These are phyloP conservation scores for Indri indri DNA, from an alignment of 2,113 vertebrate species.

Conservation along the genomic window DNA sequence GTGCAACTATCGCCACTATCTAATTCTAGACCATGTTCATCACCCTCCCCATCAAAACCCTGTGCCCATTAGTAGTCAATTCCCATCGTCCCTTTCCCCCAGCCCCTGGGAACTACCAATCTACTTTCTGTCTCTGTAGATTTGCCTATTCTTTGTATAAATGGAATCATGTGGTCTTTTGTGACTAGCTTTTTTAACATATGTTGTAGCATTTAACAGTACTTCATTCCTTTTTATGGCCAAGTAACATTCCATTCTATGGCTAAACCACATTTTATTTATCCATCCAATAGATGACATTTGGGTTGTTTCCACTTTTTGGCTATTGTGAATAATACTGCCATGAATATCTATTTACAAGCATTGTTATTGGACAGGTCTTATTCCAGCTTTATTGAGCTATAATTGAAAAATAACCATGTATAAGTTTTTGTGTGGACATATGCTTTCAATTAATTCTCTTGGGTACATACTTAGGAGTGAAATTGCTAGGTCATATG, in stretches of 20 bases:
- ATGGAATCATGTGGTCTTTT: not conserved
- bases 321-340: not conserved
- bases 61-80: not conserved
- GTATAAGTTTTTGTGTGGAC: not conserved
- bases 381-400: not conserved
- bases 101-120: not conserved
- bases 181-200: not conserved
- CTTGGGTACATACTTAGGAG: not conserved
- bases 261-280: not conserved
- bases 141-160: not conserved
- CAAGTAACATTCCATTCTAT: not conserved
- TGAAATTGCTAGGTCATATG: not conserved
- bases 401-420: not conserved
- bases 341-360: not conserved
- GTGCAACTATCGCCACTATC: not conserved
- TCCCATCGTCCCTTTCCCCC: not conserved
- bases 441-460: not conserved
- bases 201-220: not conserved
- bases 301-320: not conserved
- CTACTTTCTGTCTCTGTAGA: not conserved
- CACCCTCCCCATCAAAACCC: not conserved
- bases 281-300: not conserved
- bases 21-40: not conserved
- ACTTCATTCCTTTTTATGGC: not conserved
- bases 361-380: not conserved